Evolutionary conservation across 2,113 vertebrate genomes (phyloP).

Genomic region (Myiopsitta monachus): DNA sequence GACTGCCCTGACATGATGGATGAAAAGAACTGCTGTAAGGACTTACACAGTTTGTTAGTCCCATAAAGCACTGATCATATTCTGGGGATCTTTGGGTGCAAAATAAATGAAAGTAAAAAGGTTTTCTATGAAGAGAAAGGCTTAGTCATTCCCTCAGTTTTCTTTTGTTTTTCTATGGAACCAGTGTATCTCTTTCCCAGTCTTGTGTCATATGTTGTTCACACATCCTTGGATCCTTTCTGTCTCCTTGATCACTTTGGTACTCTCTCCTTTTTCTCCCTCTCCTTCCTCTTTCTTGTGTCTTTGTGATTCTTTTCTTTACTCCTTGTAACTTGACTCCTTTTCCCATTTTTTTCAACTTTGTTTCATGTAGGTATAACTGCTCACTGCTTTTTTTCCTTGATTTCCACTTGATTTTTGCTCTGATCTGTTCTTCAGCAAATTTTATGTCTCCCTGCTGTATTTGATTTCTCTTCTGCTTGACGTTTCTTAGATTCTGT

Average conservation of each 20-base stretch:
- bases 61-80: not conserved
- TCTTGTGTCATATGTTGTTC: not conserved
- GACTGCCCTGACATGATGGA: slow-evolving; percentile 90
- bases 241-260: not conserved
- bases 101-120: not conserved
- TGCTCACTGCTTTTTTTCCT: not conserved
- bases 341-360: not conserved
- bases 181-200: not conserved
- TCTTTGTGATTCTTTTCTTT: not conserved
- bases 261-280: not conserved
- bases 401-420: not conserved
- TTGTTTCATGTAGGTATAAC: not conserved
- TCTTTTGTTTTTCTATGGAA: not conserved
- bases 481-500: not conserved
- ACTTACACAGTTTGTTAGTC: not conserved
- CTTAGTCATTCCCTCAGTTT: not conserved
- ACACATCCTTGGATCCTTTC: not conserved
- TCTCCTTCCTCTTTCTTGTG: not conserved
- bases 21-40: slow-evolving; percentile 94
- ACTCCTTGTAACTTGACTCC: not conserved
- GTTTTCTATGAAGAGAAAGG: not conserved
- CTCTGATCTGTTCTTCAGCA: not conserved
- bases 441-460: not conserved
- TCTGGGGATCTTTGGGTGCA: not conserved
- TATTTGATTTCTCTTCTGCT: not conserved